phyloP scores from a whole-genome alignment of 1,140 invertebrate species.

The Brachionus asplanchnoidis region DNA sequence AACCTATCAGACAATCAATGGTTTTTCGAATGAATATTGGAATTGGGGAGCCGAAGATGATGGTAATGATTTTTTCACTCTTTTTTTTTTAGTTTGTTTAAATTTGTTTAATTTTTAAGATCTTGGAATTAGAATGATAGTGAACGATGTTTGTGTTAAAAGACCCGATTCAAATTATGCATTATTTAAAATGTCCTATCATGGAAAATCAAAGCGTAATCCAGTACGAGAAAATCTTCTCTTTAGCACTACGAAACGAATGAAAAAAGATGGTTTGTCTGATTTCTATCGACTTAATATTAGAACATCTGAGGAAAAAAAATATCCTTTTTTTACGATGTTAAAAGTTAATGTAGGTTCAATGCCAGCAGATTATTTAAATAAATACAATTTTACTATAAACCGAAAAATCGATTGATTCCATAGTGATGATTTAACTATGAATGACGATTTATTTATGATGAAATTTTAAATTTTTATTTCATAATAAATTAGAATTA shows the following conservation, averaged over 20 bases:
- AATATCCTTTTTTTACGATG: background rate
- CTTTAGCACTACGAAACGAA: background rate
- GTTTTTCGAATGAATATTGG: slow-evolving; percentile 81
- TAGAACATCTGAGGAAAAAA: background rate
- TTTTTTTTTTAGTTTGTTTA: background rate
- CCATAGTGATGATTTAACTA: too few relatives aligned
- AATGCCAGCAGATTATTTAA: background rate
- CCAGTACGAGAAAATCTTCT: slow-evolving; percentile 19
- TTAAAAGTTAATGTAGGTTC: background rate
- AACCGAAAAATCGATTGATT: background rate
- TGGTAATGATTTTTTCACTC: slow-evolving; percentile 16
- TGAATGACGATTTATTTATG: too few relatives aligned
- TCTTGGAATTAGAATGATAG: slow-evolving; percentile 14
- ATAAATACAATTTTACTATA: background rate
- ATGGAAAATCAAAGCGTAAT: background rate
- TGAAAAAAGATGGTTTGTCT: slow-evolving; percentile 23
- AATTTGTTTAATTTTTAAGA: background rate
- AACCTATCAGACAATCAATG: slow-evolving; percentile 73
- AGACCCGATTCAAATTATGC: background rate
- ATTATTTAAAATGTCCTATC: slow-evolving; percentile 11
- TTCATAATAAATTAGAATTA: too few relatives aligned
- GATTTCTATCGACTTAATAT: background rate
- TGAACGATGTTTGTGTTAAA: slow-evolving; percentile 11
- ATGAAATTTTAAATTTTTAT: too few relatives aligned
- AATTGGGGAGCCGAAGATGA: slow-evolving; percentile 66